Evolutionary conservation across 2,113 vertebrate species (phyloP).

Genomic region (Syngnathus floridae): DNA sequence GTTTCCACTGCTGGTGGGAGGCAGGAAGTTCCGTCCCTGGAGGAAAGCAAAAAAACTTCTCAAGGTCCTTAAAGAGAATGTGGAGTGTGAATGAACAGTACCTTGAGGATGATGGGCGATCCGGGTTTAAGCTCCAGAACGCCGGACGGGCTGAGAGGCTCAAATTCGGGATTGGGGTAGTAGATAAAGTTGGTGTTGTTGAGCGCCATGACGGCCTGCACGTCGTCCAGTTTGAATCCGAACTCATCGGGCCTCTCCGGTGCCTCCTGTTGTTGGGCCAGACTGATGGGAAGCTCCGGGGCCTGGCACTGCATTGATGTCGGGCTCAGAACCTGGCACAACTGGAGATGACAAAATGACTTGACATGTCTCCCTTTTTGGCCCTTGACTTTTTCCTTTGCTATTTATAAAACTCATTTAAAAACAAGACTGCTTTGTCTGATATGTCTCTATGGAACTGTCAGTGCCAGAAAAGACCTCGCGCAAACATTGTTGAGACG

Average conservation of each 20-base stretch:
- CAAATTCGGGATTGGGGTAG: slow-evolving; percentile 92
- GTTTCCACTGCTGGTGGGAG: slow-evolving; percentile 83
- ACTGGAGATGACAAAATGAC: slow-evolving; percentile 52
- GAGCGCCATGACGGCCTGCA: slow-evolving; percentile 84
- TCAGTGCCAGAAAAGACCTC: slow-evolving; percentile 18
- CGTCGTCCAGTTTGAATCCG: slow-evolving; percentile 92
- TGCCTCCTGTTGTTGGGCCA: slow-evolving; percentile 75
- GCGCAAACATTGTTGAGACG: not conserved
- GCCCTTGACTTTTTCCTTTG: not conserved
- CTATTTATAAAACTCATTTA: slow-evolving; percentile 7
- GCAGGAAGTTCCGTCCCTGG: slow-evolving; percentile 92
- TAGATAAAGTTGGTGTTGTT: slow-evolving; percentile 94
- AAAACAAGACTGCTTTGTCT: slow-evolving; percentile 23
- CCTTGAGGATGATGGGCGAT: slow-evolving; percentile 95
- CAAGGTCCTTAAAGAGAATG: not conserved
- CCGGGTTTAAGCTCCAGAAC: slow-evolving; percentile 94
- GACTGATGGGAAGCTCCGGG: slow-evolving; percentile 78
- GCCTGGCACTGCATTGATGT: slow-evolving; percentile 92
- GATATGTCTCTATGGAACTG: not conserved
- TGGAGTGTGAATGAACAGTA: slow-evolving; percentile 33
- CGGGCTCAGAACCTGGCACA: slow-evolving; percentile 83
- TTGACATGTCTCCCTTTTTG: slow-evolving; percentile 12
- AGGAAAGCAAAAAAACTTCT: slow-evolving; percentile 7
- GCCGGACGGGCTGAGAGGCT: slow-evolving; percentile 82
- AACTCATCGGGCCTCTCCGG: slow-evolving; percentile 88